These are phyloP conservation scores for Lysandra bellargus DNA, from an alignment of 2,888 invertebrate species.

Conservation along the genomic window DNA sequence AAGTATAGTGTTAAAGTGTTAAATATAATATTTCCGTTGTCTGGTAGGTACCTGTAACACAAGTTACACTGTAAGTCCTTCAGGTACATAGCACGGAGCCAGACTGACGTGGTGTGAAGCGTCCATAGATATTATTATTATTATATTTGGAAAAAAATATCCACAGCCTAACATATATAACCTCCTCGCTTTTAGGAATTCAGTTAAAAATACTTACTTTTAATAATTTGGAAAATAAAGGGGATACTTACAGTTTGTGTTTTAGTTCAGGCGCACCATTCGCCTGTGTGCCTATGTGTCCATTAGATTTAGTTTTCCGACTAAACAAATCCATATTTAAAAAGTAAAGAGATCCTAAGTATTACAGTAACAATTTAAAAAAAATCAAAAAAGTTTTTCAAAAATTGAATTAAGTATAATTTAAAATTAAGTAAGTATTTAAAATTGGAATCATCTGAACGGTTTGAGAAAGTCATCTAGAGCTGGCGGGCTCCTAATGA, in stretches of 20 bases:
- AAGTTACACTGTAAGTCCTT: no score
- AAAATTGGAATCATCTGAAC: neutral
- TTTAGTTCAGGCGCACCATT: constrained; percentile 59
- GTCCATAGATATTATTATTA: no score
- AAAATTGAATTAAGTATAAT: neutral
- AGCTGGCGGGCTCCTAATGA: constrained; percentile 60
- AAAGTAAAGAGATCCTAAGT: constrained; percentile 50
- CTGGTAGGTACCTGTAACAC: no score
- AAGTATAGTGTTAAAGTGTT: no score
- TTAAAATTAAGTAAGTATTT: neutral
- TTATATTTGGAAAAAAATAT: no score
- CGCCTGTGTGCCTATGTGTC: constrained; percentile 61
- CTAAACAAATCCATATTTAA: constrained; percentile 68
- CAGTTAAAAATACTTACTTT: no score
- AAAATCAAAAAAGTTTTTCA: constrained; percentile 36
- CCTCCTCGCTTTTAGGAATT: no score
- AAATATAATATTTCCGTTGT: no score
- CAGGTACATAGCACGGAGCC: no score
- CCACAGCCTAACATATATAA: no score
- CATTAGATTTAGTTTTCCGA: constrained; percentile 63
- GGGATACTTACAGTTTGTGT: constrained; percentile 59
- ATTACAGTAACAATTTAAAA: constrained; percentile 51
- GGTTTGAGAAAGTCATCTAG: constrained; percentile 43
- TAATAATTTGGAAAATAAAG: neutral
- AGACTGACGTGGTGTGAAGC: no score